These are phyloP conservation scores for Dromaius novaehollandiae DNA, from an alignment of 2,113 vertebrate genomes.

Conservation along the genomic window DNA sequence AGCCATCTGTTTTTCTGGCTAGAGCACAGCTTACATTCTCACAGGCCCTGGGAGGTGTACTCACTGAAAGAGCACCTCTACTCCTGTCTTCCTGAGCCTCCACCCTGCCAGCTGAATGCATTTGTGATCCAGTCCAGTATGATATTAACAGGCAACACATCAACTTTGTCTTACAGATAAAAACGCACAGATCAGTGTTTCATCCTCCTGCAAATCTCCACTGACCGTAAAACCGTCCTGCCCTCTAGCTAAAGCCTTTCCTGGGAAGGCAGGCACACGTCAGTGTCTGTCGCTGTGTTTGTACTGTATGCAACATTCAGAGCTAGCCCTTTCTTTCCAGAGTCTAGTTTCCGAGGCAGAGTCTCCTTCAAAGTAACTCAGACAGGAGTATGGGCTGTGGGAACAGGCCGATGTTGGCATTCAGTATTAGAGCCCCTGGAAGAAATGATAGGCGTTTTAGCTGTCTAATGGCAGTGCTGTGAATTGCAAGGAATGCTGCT, in stretches of 20 bases:
- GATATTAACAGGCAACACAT: neutral
- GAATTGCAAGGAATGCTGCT: neutral
- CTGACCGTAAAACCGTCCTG: neutral
- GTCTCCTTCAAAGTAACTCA: neutral
- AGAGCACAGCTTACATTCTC: neutral
- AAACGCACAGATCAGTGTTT: neutral
- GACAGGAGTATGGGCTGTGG: neutral
- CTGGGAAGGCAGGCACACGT: neutral
- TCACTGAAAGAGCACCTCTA: neutral
- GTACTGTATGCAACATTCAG: neutral
- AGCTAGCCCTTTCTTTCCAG: neutral
- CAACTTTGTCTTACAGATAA: neutral
- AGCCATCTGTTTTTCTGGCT: slow-evolving; percentile 25
- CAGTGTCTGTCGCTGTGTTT: neutral
- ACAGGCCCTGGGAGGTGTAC: neutral
- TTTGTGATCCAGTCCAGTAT: neutral
- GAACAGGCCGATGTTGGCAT: neutral
- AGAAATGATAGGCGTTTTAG: neutral
- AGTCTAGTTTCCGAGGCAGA: neutral
- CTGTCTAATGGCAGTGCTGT: neutral
- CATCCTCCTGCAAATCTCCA: neutral
- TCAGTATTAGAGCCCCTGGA: neutral
- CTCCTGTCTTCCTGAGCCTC: neutral
- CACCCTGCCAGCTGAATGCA: neutral
- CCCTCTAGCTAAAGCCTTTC: neutral